Conservation (phyloP, 2,888 invertebrate genomes). For the Xestia rhomboidea region DNA sequence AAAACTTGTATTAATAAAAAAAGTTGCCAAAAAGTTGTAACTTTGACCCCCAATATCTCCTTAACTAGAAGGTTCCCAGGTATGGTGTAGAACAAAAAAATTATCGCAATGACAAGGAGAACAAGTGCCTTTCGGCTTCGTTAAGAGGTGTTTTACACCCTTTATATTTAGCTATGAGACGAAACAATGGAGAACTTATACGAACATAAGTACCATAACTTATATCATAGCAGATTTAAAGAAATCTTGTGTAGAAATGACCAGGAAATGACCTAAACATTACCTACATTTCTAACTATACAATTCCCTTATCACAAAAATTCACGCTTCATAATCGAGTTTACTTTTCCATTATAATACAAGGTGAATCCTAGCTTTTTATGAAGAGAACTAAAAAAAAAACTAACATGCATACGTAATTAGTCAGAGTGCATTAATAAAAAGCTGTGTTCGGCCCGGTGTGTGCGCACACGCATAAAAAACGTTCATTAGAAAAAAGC, state of each 20-base stretch:
- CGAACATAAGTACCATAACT: not conserved
- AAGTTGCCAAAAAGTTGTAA: too few species aligned
- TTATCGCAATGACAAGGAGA: too few species aligned
- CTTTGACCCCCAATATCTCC: too few species aligned
- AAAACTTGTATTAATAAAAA: too few species aligned
- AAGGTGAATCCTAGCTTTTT: conserved; percentile 77
- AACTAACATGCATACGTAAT: conserved; percentile 82
- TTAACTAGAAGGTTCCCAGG: too few species aligned
- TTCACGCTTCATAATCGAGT: conserved; percentile 59
- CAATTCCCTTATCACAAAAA: conserved; percentile 25
- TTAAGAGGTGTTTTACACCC: too few species aligned
- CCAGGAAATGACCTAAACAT: not conserved
- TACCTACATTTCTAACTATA: not conserved
- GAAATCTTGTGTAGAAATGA: not conserved
- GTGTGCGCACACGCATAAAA: conserved; percentile 81
- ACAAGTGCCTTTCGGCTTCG: too few species aligned
- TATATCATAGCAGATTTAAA: not conserved
- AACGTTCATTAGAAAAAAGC: conserved; percentile 88
- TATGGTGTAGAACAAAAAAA: too few species aligned
- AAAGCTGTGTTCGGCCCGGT: conserved; percentile 82
- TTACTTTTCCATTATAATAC: conserved; percentile 74
- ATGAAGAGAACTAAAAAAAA: conserved; percentile 69
- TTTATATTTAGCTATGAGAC: not conserved
- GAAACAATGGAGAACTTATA: not conserved
- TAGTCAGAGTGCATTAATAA: conserved; percentile 82